These are phyloP conservation scores for Pyralis farinalis DNA, from an alignment of 2,888 invertebrate species.

Conservation along the genomic window DNA sequence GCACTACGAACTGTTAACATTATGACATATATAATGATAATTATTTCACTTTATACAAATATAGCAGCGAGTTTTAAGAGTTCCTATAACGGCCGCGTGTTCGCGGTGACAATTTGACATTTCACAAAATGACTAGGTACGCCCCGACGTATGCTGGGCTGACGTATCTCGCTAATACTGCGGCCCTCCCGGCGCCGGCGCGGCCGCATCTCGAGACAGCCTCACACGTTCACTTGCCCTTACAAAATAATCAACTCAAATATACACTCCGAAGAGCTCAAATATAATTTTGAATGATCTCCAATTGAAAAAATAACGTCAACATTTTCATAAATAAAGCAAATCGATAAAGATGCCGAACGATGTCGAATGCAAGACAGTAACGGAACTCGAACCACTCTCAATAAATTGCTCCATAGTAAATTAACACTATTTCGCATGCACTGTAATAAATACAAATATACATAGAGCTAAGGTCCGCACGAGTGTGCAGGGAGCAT, in stretches of 20 bases:
- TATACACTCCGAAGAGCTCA: constrained; percentile 33
- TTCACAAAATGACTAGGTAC: constrained; percentile 81
- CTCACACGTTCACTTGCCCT: constrained; percentile 52
- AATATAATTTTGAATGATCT: constrained; percentile 54
- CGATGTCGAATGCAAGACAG: constrained; percentile 59
- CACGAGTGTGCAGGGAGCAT: constrained; percentile 63
- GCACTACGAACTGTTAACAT: constrained; percentile 72
- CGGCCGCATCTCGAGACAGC: constrained; percentile 25
- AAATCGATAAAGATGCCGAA: constrained; percentile 38
- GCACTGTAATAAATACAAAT: constrained; percentile 61
- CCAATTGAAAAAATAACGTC: constrained; percentile 35
- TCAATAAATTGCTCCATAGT: constrained; percentile 61
- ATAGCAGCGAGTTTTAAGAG: constrained; percentile 89
- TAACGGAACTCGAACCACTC: constrained; percentile 80
- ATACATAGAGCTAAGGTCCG: constrained; percentile 59
- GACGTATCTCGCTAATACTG: constrained; percentile 57
- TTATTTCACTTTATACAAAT: constrained; percentile 84
- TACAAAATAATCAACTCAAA: constrained; percentile 64
- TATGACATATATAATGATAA: constrained; percentile 75
- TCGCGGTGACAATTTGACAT: constrained; percentile 78
- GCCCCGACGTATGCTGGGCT: constrained; percentile 53
- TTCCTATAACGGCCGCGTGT: constrained; percentile 84
- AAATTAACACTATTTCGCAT: constrained; percentile 54
- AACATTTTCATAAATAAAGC: constrained; percentile 24
- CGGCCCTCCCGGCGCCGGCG: constrained; percentile 27